Evolutionary conservation across 2,888 invertebrate species (phyloP), one percentile per base, ranked within the genome.

Genomic region (Magallana nippona): DNA sequence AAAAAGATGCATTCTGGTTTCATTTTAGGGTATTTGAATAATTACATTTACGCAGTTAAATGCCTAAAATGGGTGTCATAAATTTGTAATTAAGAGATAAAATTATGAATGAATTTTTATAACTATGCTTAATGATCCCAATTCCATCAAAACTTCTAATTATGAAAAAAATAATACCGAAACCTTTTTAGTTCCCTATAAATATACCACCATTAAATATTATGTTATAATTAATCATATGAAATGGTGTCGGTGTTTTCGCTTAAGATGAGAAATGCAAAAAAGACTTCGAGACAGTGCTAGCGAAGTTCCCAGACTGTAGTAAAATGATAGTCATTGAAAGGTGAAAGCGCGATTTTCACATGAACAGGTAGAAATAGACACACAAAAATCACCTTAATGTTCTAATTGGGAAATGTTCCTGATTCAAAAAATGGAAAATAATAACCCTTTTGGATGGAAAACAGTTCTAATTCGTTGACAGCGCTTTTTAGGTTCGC

Each of bases 331-430:
- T 71, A 71, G 71, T 71, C 71, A 71, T 71, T 71, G 27, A 10
- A 32, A 71, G 71, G 71, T 71, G 27, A 27, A 71, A 27, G 79
- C 79, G 79, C 57, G 56, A 79, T 79, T 79, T 79, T 79, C 79
- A 63, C 82, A 71, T 71, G 63, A n/a, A 13, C 32, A 82, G 82
- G 82, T 55, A n/a, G 63, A 44, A 32, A 55, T 55, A 82, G 82
- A 82, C 82, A 82, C 63, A 82, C 82, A 71, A 82, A 82, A 60
- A 22, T 60, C 79, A 79, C 27, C 22, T 71, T 15, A 71, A 71
- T 71, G 71, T 71, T 71, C 27, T 27, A 17, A 27, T 27, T 15
- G 32, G 71, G 71, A 71, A 32, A 71, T 71, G 71, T 71, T 71
- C 71, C 71, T 27, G 27, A 32, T 32, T 71, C 71, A 71, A 27